Evolutionary conservation across 2,113 vertebrate genomes (phyloP).

Genomic region (Paraplagusia blochii): DNA sequence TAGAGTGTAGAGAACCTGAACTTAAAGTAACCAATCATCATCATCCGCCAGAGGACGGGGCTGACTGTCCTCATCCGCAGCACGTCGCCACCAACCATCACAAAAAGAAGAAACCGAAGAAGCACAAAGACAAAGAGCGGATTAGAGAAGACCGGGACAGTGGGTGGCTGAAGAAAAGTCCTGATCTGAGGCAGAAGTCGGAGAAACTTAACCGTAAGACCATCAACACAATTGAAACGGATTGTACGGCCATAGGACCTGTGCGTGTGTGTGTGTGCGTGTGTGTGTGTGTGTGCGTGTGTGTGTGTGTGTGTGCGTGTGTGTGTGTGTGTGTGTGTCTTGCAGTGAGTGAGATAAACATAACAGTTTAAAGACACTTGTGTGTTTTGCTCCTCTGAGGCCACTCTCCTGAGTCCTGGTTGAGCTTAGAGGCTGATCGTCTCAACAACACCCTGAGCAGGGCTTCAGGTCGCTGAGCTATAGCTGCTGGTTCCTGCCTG

Average conservation of each 20-base stretch:
- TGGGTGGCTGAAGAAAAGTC: constrained; percentile 63
- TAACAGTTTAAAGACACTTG: constrained; percentile 41
- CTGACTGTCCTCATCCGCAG: constrained; percentile 46
- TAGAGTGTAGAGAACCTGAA: constrained; percentile 40
- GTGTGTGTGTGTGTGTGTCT: constrained; percentile 6
- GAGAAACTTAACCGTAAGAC: constrained; percentile 72
- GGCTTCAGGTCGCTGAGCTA: constrained; percentile 45
- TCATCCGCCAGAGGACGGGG: constrained; percentile 21
- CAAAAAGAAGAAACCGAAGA: constrained; percentile 76
- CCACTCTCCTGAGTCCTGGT: constrained; percentile 51
- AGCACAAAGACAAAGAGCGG: constrained; percentile 75
- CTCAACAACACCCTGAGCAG: constrained; percentile 60
- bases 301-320: background rate
- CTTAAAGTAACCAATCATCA: constrained; percentile 36
- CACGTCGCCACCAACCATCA: constrained; percentile 54
- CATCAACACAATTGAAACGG: background rate
- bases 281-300: constrained; percentile 6
- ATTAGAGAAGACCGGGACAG: constrained; percentile 61
- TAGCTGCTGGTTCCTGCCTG: constrained; percentile 50
- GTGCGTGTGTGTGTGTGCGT: too few species aligned
- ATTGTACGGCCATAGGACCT: constrained; percentile 18
- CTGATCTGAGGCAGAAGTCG: constrained; percentile 61
- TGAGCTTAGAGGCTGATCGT: constrained; percentile 55
- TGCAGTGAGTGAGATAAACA: constrained; percentile 28
- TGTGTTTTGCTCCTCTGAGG: constrained; percentile 44